Evolutionary conservation across 2,797 vertebrate species (phyloP).

Genomic region (Gallinago stenura): DNA sequence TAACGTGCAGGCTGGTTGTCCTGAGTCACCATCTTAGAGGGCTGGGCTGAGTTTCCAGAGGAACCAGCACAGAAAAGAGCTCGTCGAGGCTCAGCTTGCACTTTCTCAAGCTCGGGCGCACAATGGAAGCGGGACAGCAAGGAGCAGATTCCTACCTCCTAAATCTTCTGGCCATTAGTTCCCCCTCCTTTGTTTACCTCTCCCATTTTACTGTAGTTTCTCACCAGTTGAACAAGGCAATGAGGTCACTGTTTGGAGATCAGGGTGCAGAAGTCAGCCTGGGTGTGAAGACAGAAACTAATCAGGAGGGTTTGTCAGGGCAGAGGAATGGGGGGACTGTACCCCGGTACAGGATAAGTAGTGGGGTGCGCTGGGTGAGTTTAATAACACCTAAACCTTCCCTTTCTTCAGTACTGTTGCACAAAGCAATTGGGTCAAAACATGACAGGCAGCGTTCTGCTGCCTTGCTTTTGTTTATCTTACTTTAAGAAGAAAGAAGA

Average conservation of each 20-base stretch:
- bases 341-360: background rate
- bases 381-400: background rate
- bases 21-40: conserved; percentile 17
- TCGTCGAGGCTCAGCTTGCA: background rate
- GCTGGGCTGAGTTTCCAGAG: conserved; percentile 58
- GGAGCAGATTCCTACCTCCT: conserved; percentile 32
- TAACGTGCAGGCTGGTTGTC: background rate
- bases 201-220: conserved; percentile 62
- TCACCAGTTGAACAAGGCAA: conserved; percentile 48
- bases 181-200: conserved; percentile 36
- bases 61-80: conserved; percentile 43
- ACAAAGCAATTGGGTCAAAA: background rate
- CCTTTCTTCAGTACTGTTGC: background rate
- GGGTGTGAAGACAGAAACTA: conserved; percentile 16
- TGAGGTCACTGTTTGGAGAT: conserved; percentile 66
- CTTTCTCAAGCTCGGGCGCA: conserved; percentile 44
- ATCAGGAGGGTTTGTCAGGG: background rate
- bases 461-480: background rate
- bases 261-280: conserved; percentile 46
- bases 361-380: background rate
- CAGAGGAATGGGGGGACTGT: background rate
- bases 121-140: background rate
- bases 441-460: background rate
- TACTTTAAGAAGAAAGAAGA: background rate
- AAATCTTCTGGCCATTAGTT: conserved; percentile 47